Conservation (phyloP, 1,140 invertebrate genomes). For the Habropoda laboriosa region DNA sequence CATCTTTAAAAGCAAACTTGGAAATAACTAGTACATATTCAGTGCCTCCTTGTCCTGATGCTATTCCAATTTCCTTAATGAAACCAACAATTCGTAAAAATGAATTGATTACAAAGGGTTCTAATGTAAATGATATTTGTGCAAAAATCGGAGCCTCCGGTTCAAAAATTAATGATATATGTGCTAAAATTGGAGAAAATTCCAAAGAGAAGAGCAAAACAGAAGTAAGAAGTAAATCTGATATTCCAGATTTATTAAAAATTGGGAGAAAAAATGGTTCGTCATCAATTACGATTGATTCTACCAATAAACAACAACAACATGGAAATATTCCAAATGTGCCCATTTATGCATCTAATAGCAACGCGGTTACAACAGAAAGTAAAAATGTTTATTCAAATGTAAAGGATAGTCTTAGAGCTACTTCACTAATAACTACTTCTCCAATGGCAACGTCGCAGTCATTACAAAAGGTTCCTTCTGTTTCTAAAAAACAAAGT, state of each 20-base stretch:
- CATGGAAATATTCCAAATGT: constrained; percentile 77
- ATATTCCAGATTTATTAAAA: constrained; percentile 78
- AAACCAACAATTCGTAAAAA: constrained; percentile 75
- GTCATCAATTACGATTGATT: constrained; percentile 8
- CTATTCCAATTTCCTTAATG: constrained; percentile 79
- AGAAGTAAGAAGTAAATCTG: constrained; percentile 71
- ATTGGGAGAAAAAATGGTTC: constrained; percentile 73
- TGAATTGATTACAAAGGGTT: constrained; percentile 74
- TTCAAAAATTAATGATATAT: constrained; percentile 80
- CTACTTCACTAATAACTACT: constrained; percentile 25
- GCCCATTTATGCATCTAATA: constrained; percentile 76
- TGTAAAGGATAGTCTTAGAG: constrained; percentile 18
- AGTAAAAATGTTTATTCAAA: constrained; percentile 41
- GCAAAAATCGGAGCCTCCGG: constrained; percentile 74
- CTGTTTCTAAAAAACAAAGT: constrained; percentile 67
- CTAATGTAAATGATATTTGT: constrained; percentile 75
- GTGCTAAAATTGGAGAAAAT: constrained; percentile 79
- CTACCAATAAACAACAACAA: constrained; percentile 60
- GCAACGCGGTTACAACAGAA: constrained; percentile 38
- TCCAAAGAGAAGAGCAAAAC: constrained; percentile 78
- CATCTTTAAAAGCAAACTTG: constrained; percentile 41
- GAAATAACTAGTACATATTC: constrained; percentile 64
- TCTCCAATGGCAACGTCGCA: constrained; percentile 44
- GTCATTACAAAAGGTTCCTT: constrained; percentile 57
- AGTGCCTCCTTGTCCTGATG: constrained; percentile 78